A percentile compares a stretch with the other conserved stretches of the same genome.
Evolutionary conservation across 2,888 invertebrate genomes (phyloP).

Genomic region (Heliconius hortense): DNA sequence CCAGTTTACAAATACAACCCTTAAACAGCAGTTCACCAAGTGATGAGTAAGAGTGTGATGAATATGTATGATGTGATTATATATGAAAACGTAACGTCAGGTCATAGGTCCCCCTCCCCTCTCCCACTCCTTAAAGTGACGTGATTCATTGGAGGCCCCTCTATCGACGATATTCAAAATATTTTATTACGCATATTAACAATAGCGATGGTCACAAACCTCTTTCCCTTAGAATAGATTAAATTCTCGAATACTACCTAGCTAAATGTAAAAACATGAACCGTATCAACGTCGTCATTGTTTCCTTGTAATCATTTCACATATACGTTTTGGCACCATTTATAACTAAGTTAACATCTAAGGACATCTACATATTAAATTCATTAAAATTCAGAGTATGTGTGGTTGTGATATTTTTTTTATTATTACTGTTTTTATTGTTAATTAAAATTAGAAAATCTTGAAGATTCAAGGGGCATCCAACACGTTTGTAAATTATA

Average conservation of each 20-base stretch:
- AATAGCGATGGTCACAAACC: background rate
- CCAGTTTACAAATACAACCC: no score
- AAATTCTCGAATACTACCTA: slow-evolving; percentile 51
- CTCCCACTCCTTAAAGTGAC: no score
- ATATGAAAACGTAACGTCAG: no score
- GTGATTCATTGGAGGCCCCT: background rate
- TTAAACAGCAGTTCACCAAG: no score
- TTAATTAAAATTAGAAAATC: background rate
- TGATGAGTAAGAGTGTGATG: no score
- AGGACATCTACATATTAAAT: slow-evolving; percentile 38
- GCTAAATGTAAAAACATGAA: slow-evolving; percentile 48
- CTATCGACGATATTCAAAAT: background rate
- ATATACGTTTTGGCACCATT: slow-evolving; percentile 58
- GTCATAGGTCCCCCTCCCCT: no score
- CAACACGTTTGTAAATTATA: background rate
- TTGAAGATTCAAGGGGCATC: background rate
- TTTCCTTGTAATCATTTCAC: slow-evolving; percentile 45
- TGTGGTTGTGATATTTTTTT: background rate
- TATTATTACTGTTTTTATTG: background rate
- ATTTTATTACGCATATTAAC: slow-evolving; percentile 1
- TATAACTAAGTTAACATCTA: slow-evolving; percentile 38
- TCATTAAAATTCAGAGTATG: slow-evolving; percentile 31
- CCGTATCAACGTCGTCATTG: slow-evolving; percentile 39
- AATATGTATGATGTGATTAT: no score
- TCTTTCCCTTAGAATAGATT: slow-evolving; percentile 23